Evolutionary conservation across 2,113 vertebrate species (phyloP), one percentile per base, ranked within the genome.

Genomic region (Acinonyx jubatus): DNA sequence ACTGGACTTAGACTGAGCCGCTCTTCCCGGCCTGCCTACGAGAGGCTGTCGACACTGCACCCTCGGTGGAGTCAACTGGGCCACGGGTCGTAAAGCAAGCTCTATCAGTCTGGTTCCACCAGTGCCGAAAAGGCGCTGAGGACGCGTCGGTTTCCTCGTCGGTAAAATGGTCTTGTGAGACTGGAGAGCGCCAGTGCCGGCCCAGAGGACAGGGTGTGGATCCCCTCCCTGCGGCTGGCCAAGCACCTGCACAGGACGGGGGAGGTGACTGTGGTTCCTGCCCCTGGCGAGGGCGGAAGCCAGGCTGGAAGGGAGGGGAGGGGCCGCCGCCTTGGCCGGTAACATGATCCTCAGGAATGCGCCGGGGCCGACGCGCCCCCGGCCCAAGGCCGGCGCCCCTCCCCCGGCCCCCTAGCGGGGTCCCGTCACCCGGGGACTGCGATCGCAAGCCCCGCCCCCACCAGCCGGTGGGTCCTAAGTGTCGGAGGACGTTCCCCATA

Each of bases 321-420:
- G 82, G 80, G 96, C 82, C 10, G 31, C 21, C 0, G 83, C 52
- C 68, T 79, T 23, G 21, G 3, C 29, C 1, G 0, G 96, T 95
- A 98, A 98, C 95, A 86, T 1, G 96, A 98, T 94, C 82, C 96
- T 65, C 38, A 87, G 96, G 98, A 98, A 98, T 98, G 97, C 50
- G 27, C 55, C 0, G 18, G 48, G 80, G 87, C 95, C 84, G 97
- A 69, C 16, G 92, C 45, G 50, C 66, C 89, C 82, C 89, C 50
- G 16, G 27, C 73, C 78, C 21, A 1, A 41, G 36, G 74, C 73
- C 52, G 1, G 86, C 66, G 81, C 79, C 84, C 66, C 91, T 69
- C 55, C 83, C 66, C 55, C 48, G 29, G 57, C 61, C 8, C 9
- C 88, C 96, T 90, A 4, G 12, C 3, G 3, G 86, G 38, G 65